Percentiles rank a stretch among this genome's conserved stretches.
Conservation (phyloP, 2,888 invertebrate genomes). For the Synanthedon andrenaeformis region DNA sequence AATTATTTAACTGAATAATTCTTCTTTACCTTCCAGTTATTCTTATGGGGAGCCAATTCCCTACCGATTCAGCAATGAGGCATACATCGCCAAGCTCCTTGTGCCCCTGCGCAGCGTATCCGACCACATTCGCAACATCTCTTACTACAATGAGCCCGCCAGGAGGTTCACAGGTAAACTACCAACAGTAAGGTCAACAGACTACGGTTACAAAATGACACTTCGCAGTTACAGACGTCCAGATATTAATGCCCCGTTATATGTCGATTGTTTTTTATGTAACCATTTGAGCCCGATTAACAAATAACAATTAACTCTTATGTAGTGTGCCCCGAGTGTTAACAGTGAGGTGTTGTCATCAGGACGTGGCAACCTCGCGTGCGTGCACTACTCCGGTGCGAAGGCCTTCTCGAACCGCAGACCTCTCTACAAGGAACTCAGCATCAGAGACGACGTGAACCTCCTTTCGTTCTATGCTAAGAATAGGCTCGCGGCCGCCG, state of each 20-base stretch:
- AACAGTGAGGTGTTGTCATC: conserved; percentile 59
- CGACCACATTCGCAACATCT: conserved; percentile 72
- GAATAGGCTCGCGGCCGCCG: conserved; percentile 77
- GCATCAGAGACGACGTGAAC: conserved; percentile 87
- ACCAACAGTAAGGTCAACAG: neutral
- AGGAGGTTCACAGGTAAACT: conserved; percentile 75
- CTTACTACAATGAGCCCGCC: conserved; percentile 77
- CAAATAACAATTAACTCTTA: conserved; percentile 35
- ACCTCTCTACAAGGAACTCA: conserved; percentile 79
- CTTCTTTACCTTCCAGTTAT: conserved; percentile 49
- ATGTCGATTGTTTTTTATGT: neutral
- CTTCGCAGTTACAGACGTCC: neutral
- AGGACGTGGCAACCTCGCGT: conserved; percentile 88
- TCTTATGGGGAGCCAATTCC: conserved; percentile 65
- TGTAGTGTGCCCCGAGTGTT: conserved; percentile 48
- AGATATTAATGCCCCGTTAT: neutral
- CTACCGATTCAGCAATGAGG: conserved; percentile 75
- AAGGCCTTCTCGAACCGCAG: conserved; percentile 82
- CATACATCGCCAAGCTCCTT: conserved; percentile 78
- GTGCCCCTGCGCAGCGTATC: conserved; percentile 74
- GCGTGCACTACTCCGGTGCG: conserved; percentile 85
- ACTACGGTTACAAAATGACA: neutral
- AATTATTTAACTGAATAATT: no score
- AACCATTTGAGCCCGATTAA: conserved; percentile 29
- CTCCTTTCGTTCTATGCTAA: conserved; percentile 89